These are phyloP conservation scores for Disparrhopalites patrizii DNA, from an alignment of 2,888 invertebrate species.

Conservation along the genomic window DNA sequence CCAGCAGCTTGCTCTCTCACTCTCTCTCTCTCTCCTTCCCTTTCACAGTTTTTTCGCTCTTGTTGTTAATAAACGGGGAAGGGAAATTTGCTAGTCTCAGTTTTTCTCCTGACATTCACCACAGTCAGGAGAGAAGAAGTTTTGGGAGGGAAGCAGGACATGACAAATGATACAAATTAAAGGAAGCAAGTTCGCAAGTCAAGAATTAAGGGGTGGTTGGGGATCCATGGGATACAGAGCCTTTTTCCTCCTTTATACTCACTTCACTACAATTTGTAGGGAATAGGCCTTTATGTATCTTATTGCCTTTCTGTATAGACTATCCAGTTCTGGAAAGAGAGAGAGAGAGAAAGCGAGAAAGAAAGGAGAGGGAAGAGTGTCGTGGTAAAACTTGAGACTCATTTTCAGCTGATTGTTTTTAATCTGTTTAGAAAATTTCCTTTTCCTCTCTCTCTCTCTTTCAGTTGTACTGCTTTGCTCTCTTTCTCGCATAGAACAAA, in stretches of 20 bases:
- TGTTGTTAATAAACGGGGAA: background rate
- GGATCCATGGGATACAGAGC: background rate
- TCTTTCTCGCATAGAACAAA: too few relatives aligned
- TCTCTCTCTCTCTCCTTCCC: slow-evolving; percentile 11
- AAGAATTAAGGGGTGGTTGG: background rate
- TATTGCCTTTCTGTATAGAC: background rate
- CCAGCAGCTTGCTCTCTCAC: slow-evolving; percentile 15
- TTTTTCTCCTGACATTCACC: background rate
- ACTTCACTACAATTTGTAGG: too few relatives aligned
- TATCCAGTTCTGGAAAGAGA: background rate
- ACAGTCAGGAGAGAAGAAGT: background rate
- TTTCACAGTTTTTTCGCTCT: too few relatives aligned
- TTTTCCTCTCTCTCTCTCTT: background rate
- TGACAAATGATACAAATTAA: slow-evolving; percentile 25
- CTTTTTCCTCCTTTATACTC: too few relatives aligned
- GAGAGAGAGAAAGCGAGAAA: background rate
- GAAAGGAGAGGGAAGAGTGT: background rate
- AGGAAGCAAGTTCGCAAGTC: slow-evolving; percentile 9
- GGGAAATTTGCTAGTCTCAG: slow-evolving; percentile 6
- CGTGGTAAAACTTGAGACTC: slow-evolving; percentile 15
- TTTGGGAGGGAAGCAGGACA: background rate
- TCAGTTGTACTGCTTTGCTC: background rate
- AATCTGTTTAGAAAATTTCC: background rate
- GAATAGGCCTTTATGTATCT: too few relatives aligned
- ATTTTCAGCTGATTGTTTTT: slow-evolving; percentile 19